phyloP scores from a whole-genome alignment of 1,140 invertebrate species.

The Neodiprion pinetum region DNA sequence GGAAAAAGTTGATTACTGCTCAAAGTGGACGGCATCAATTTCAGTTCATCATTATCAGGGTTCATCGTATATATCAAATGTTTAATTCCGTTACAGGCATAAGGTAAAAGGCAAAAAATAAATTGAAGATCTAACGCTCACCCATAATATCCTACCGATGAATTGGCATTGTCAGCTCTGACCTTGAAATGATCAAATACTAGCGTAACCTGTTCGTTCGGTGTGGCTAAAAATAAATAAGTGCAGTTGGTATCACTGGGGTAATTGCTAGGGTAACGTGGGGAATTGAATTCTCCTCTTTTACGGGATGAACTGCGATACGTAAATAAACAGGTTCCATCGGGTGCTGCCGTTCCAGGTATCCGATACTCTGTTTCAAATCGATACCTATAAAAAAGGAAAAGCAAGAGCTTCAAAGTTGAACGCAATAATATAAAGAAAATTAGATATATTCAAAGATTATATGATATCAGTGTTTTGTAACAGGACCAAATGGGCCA shows the following conservation, averaged over 20 bases:
- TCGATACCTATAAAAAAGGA: conserved; percentile 65
- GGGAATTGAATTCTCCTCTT: conserved; percentile 92
- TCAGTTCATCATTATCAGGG: too few species aligned
- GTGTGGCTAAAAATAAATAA: conserved; percentile 84
- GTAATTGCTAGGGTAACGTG: conserved; percentile 94
- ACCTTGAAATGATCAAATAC: conserved; percentile 95
- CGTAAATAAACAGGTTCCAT: conserved; percentile 88
- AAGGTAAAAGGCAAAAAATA: conserved; percentile 8
- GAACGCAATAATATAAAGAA: neutral
- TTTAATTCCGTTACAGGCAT: conserved; percentile 16
- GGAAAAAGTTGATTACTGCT: conserved; percentile 15
- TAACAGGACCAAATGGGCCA: too few species aligned
- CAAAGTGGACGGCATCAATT: neutral
- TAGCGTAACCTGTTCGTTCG: conserved; percentile 89
- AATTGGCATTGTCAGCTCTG: conserved; percentile 69
- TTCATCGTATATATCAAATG: conserved; percentile 13
- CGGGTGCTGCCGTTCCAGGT: conserved; percentile 91
- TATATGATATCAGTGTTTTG: too few species aligned
- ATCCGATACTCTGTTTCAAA: conserved; percentile 93
- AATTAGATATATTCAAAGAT: too few species aligned
- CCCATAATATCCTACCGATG: conserved; percentile 66
- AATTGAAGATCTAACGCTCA: conserved; percentile 43
- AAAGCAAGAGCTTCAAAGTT: neutral
- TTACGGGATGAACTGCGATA: conserved; percentile 87
- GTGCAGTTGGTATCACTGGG: conserved; percentile 92